A percentile compares a stretch with the other conserved stretches of the same genome.
Evolutionary conservation across 2,888 invertebrate species (phyloP).

Genomic region (Criorhina ranunculi): DNA sequence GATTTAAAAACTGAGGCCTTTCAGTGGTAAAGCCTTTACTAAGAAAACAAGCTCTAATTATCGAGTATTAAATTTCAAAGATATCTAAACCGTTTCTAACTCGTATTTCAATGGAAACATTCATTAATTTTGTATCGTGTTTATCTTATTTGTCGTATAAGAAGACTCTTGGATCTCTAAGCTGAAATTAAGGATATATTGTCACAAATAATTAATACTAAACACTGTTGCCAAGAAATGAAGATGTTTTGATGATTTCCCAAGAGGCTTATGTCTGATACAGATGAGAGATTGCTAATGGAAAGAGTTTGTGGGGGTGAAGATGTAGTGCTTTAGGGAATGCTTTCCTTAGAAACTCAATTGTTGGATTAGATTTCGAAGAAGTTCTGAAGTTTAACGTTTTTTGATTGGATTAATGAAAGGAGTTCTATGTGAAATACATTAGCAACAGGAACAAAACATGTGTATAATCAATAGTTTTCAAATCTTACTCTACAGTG

Average conservation of each 20-base stretch:
- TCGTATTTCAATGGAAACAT: no score
- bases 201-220: conserved; percentile 35
- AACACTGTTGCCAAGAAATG: not conserved
- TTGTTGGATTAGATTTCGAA: not conserved
- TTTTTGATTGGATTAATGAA: no score
- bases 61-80: no score
- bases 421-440: no score
- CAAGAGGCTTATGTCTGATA: conserved; percentile 4
- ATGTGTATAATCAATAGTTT: not conserved
- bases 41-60: no score
- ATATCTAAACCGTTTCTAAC: no score
- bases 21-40: no score
- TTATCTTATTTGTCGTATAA: no score
- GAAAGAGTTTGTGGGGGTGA: not conserved
- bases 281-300: not conserved
- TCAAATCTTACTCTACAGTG: conserved; percentile 87
- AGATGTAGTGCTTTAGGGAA: not conserved
- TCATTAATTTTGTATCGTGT: no score
- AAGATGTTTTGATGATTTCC: conserved; percentile 37
- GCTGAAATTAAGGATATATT: conserved; percentile 6
- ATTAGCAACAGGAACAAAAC: no score
- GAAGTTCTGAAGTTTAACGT: not conserved
- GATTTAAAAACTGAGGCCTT: no score
- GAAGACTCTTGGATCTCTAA: no score
- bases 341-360: not conserved